Conservation (phyloP, 2,113 vertebrate genomes). For the Nothocercus julius region DNA sequence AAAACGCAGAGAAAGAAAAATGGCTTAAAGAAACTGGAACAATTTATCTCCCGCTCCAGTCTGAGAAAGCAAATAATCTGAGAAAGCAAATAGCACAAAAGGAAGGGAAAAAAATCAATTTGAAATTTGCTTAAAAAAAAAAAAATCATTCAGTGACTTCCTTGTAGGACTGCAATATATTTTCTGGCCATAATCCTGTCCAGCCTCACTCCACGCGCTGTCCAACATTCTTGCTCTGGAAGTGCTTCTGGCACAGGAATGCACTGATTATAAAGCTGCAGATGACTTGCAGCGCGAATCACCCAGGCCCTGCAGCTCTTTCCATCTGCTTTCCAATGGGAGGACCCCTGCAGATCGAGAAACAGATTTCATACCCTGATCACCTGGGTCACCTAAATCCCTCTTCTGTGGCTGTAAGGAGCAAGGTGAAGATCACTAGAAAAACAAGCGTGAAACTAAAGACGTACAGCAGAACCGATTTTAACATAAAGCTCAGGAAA, state of each 20-base stretch:
- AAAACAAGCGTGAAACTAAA: background rate
- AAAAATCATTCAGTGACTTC: background rate
- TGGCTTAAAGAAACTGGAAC: background rate
- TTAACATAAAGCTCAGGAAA: background rate
- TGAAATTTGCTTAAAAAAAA: background rate
- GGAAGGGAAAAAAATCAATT: background rate
- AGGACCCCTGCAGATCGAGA: background rate
- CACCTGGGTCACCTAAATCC: accelerated
- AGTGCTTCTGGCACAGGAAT: background rate
- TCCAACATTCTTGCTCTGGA: background rate
- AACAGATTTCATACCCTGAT: background rate
- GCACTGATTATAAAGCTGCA: background rate
- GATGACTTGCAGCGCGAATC: background rate
- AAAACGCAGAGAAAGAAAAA: background rate
- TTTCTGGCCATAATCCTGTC: background rate
- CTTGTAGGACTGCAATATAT: background rate
- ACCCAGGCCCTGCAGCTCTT: background rate
- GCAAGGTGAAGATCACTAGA: background rate
- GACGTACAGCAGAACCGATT: background rate
- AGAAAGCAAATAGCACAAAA: background rate
- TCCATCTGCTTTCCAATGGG: background rate
- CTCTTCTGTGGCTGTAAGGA: background rate
- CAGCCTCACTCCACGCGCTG: background rate
- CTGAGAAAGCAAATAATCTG: background rate
- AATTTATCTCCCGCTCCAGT: background rate